A percentile compares a stretch with the other conserved stretches of the same genome.
These are phyloP conservation scores for Sebastes kiyomatsui DNA, from an alignment of 2,797 vertebrate genomes.

Conservation along the genomic window DNA sequence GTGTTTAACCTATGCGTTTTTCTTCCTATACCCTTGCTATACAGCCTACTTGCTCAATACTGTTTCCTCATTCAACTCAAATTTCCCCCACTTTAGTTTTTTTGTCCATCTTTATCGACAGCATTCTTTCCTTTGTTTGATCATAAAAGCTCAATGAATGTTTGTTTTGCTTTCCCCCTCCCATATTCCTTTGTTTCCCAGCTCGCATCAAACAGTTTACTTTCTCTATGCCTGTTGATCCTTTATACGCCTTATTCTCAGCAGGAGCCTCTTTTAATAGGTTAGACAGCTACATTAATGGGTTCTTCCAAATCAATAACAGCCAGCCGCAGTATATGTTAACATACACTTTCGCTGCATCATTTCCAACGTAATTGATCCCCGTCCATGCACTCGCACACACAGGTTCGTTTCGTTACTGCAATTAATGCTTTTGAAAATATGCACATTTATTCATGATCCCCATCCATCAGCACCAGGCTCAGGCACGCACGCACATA, in stretches of 20 bases:
- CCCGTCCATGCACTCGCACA: background rate
- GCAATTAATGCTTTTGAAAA: conserved; percentile 55
- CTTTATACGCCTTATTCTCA: conserved; percentile 6
- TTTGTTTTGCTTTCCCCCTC: conserved; percentile 19
- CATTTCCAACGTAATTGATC: conserved; percentile 38
- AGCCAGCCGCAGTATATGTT: conserved; percentile 15
- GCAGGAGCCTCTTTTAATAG: conserved; percentile 40
- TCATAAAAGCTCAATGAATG: conserved; percentile 23
- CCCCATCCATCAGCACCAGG: conserved; percentile 29
- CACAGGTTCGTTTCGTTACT: conserved; percentile 13
- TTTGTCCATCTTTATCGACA: conserved; percentile 7
- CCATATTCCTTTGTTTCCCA: background rate
- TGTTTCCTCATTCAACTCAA: background rate
- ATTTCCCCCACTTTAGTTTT: background rate
- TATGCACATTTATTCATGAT: conserved; percentile 27
- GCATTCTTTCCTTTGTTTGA: conserved; percentile 19
- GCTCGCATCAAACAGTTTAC: conserved; percentile 2
- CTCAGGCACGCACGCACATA: conserved; percentile 21
- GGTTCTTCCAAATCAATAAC: conserved; percentile 34
- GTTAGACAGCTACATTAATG: conserved; percentile 25
- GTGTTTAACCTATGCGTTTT: conserved; percentile 30
- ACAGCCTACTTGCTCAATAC: background rate
- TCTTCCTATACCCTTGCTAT: background rate
- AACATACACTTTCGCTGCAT: conserved; percentile 31
- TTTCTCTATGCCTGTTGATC: conserved; percentile 1